phyloP scores from a whole-genome alignment of 1,140 invertebrate species.

The Dendrolimus kikuchii region DNA sequence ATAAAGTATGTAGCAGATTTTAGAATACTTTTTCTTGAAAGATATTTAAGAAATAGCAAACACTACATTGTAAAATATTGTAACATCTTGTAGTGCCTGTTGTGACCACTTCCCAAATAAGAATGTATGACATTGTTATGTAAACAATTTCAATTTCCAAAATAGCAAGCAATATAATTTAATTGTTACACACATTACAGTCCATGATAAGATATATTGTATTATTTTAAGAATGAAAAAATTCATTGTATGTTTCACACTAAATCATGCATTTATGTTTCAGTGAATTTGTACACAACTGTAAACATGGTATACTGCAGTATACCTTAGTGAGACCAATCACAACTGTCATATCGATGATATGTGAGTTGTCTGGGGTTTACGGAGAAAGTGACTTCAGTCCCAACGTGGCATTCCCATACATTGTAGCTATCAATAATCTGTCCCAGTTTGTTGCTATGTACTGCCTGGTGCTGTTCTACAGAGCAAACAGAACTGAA shows the following conservation, averaged over 20 bases:
- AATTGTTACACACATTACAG: too few species aligned
- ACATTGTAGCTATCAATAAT: conserved; percentile 94
- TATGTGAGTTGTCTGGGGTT: conserved; percentile 88
- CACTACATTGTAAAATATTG: too few species aligned
- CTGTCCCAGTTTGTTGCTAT: conserved; percentile 96
- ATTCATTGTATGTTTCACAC: neutral
- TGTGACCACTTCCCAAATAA: too few species aligned
- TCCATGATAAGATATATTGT: neutral
- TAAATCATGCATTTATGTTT: conserved; percentile 23
- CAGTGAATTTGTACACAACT: conserved; percentile 92
- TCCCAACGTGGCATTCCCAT: conserved; percentile 89
- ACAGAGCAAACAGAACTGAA: conserved; percentile 89
- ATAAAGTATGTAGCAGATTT: too few species aligned
- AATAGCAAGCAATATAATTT: too few species aligned
- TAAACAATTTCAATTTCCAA: too few species aligned
- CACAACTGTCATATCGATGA: conserved; percentile 90
- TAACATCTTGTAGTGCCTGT: too few species aligned
- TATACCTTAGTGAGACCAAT: conserved; percentile 93
- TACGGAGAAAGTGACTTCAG: conserved; percentile 94
- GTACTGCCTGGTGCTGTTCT: conserved; percentile 96
- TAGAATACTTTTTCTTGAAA: too few species aligned
- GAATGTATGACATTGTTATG: too few species aligned
- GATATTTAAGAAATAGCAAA: too few species aligned
- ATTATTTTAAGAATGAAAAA: neutral
- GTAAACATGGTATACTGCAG: conserved; percentile 96